Conservation (phyloP, 2,888 invertebrate species). For the Baronia brevicornis region DNA sequence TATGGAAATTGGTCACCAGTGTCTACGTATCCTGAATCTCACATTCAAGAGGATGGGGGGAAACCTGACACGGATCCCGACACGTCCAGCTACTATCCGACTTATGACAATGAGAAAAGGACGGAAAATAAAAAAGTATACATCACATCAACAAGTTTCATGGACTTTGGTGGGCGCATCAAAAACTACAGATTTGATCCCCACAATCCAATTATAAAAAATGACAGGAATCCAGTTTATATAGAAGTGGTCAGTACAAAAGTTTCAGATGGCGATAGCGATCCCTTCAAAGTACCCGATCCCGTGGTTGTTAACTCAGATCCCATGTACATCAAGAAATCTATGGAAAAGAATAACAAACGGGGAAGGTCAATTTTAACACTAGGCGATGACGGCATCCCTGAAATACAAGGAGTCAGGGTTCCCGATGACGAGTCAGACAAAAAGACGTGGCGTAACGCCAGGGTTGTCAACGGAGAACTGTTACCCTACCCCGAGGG, state of each 20-base stretch:
- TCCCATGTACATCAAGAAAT: conserved; percentile 75
- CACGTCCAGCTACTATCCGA: conserved; percentile 62
- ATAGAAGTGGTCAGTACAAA: conserved; percentile 68
- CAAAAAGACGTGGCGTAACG: conserved; percentile 90
- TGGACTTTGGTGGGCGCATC: conserved; percentile 58
- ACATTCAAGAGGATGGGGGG: conserved; percentile 60
- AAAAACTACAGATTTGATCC: conserved; percentile 65
- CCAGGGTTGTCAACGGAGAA: conserved; percentile 89
- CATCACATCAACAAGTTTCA: conserved; percentile 62
- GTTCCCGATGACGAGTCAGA: conserved; percentile 90
- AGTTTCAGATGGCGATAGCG: conserved; percentile 61
- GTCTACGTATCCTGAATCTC: conserved; percentile 65
- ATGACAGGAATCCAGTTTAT: conserved; percentile 74
- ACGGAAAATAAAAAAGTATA: conserved; percentile 65
- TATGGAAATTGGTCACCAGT: conserved; percentile 74
- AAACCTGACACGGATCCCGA: conserved; percentile 56
- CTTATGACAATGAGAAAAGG: conserved; percentile 60
- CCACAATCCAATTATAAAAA: conserved; percentile 67
- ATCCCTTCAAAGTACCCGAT: conserved; percentile 75
- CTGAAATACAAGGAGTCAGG: conserved; percentile 87
- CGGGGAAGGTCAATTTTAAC: conserved; percentile 79
- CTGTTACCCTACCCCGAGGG: conserved; percentile 84
- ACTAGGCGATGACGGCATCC: conserved; percentile 82
- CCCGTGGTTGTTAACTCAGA: conserved; percentile 82
- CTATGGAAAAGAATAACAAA: conserved; percentile 72